Evolutionary conservation across 2,888 invertebrate species (phyloP).

Genomic region (Parascotia fuliginaria): DNA sequence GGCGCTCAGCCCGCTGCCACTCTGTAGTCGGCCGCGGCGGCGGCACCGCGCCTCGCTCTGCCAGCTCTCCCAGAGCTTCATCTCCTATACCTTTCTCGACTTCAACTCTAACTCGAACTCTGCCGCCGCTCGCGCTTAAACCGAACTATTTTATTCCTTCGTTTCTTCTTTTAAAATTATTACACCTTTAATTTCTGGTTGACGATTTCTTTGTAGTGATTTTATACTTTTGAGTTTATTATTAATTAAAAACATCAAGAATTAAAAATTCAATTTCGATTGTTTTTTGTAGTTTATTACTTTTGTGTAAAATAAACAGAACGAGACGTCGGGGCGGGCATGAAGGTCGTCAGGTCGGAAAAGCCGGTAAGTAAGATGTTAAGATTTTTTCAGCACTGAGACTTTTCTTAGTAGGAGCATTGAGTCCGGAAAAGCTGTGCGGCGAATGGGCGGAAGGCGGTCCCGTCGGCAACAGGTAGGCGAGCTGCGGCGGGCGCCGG

Average conservation of each 20-base stretch:
- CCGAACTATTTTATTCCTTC: slow-evolving; percentile 56
- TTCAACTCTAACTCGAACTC: slow-evolving; percentile 58
- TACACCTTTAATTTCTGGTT: slow-evolving; percentile 54
- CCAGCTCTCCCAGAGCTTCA: slow-evolving; percentile 55
- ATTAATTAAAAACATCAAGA: slow-evolving; percentile 29
- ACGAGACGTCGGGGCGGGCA: slow-evolving; percentile 17
- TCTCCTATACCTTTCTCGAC: slow-evolving; percentile 54
- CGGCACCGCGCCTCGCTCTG: slow-evolving; percentile 66
- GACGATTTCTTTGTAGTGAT: slow-evolving; percentile 63
- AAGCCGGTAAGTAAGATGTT: slow-evolving; percentile 31
- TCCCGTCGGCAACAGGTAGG: slow-evolving; percentile 83
- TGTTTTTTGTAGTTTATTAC: slow-evolving; percentile 61
- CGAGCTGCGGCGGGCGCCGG: slow-evolving; percentile 55
- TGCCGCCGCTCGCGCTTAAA: slow-evolving; percentile 74
- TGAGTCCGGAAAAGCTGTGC: slow-evolving; percentile 43
- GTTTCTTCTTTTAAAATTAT: slow-evolving; percentile 63
- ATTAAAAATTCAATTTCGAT: slow-evolving; percentile 44
- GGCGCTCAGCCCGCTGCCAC: slow-evolving; percentile 76
- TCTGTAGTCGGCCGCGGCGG: slow-evolving; percentile 81
- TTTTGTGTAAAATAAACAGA: slow-evolving; percentile 66
- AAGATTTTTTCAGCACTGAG: slow-evolving; percentile 32
- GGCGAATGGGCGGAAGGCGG: slow-evolving; percentile 83
- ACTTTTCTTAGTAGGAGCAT: slow-evolving; percentile 23
- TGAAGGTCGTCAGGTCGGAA: slow-evolving; percentile 14
- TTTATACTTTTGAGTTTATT: slow-evolving; percentile 61